These are phyloP conservation scores for Carassius carassius DNA, from an alignment of 2,113 vertebrate genomes.

Conservation along the genomic window DNA sequence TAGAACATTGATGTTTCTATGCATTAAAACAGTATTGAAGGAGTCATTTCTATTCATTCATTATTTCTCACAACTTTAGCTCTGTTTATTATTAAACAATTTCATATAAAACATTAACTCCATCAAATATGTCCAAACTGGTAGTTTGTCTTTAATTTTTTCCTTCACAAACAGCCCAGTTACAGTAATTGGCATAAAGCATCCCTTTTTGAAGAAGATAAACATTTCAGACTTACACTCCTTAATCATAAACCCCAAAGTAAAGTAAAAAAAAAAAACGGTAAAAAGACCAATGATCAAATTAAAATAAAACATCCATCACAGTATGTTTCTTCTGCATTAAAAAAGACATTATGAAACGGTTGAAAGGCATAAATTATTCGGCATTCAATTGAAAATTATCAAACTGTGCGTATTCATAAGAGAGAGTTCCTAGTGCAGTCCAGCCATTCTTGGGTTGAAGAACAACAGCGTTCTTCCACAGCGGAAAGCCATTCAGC, in stretches of 20 bases:
- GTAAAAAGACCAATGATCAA: neutral
- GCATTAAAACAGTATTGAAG: neutral
- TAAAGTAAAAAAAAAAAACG: neutral
- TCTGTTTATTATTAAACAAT: neutral
- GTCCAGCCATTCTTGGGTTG: slow-evolving; percentile 85
- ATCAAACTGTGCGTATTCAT: slow-evolving; percentile 93
- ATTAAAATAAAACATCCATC: neutral
- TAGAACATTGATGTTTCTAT: neutral
- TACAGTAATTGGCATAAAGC: neutral
- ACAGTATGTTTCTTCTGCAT: neutral
- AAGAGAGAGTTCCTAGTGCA: slow-evolving; percentile 85
- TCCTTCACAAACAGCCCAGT: neutral
- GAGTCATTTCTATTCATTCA: neutral
- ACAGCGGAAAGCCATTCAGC: slow-evolving; percentile 83
- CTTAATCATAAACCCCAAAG: neutral
- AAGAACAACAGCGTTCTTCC: slow-evolving; percentile 76
- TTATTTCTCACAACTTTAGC: neutral
- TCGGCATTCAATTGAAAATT: slow-evolving; percentile 83
- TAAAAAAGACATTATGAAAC: neutral
- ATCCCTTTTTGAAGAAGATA: slow-evolving; percentile 1
- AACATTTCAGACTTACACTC: neutral
- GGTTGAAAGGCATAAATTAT: slow-evolving; percentile 14
- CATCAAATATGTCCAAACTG: neutral
- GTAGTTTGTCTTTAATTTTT: neutral
- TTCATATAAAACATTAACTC: neutral